Base-by-base conservation (phyloP, 2,888 invertebrate genomes). In the Argyra leucocephala region DNA sequence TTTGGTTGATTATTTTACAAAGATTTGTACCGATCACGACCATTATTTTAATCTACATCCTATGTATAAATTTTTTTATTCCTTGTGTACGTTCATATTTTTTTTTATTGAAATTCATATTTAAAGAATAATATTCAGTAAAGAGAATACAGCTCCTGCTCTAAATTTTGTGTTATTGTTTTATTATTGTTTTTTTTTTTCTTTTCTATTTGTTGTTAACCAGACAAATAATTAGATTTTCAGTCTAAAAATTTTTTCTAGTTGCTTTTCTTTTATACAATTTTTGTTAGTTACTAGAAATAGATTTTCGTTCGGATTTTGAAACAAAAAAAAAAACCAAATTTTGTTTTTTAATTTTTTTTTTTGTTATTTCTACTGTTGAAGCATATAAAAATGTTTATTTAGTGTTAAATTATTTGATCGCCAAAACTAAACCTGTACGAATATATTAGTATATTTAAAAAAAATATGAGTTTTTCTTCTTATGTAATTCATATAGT, bases 231-330 rank as follows among this genome's bases (percentile, higher is more conserved):
- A 48, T 48, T 48, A 48, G 48, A 48, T 48, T 48, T 48, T 12
- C 48, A 48, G 48, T 48, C 48, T 48, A 48, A 48, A 48, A 18
- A 18, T 18, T 48, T 48, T 37, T 37, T 37, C 18, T 48, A 18
- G 9, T 48, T 48, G 18, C 18, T 48, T 48, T 48, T 15, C 18
- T 48, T 48, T 48, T 48, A 3, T 48, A n/a, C n/a, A n/a, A n/a
- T 48, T 48, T 48, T 48, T 48, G 59, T 59, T 48, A 48, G 59
- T 23, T 59, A 59, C 59, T 59, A 59, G 59, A 59, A 59, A 59
- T 59, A 59, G 59, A 59, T 59, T 57, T 57, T 57, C 57, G 6
- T 22, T 57, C 22, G 22, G 21, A 15, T 59, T n/a, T n/a, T n/a
- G n/a, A n/a, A n/a, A n/a, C n/a, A n/a, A n/a, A n/a, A n/a, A n/a